A percentile compares a stretch with the other conserved stretches of the same genome.
phyloP scores from a whole-genome alignment of 2,113 vertebrate genomes.

The Microcebus ravelobensis region DNA sequence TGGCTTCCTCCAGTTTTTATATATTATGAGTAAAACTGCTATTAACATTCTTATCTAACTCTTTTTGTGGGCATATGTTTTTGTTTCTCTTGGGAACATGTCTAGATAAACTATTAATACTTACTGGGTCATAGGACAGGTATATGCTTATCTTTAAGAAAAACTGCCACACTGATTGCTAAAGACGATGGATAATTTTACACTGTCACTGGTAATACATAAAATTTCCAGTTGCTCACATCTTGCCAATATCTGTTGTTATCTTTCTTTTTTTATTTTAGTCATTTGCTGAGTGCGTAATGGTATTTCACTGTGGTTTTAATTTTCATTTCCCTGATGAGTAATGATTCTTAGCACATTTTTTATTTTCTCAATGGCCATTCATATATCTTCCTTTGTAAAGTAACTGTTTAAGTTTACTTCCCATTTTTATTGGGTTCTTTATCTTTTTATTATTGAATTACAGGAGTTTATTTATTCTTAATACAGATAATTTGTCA shows the following conservation, averaged over 20 bases:
- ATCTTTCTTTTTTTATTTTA: background rate
- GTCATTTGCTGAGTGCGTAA: background rate
- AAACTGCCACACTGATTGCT: background rate
- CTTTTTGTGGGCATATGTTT: background rate
- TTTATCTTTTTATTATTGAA: constrained; percentile 25
- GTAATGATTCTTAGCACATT: background rate
- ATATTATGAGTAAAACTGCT: background rate
- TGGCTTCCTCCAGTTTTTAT: background rate
- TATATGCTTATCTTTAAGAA: background rate
- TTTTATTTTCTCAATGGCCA: background rate
- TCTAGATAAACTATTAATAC: background rate
- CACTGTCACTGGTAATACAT: background rate
- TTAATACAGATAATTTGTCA: background rate
- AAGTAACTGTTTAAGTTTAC: background rate
- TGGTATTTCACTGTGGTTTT: background rate
- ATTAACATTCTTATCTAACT: background rate
- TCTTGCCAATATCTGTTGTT: background rate
- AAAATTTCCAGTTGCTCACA: background rate
- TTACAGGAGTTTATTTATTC: background rate
- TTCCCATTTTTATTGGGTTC: background rate
- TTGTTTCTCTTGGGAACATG: background rate
- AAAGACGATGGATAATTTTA: background rate
- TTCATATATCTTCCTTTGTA: background rate
- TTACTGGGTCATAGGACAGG: background rate
- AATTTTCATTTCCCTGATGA: background rate